A percentile compares a stretch with the other conserved stretches of the same genome.
Evolutionary conservation across 2,888 invertebrate genomes (phyloP).

Genomic region (Pediacus dermestoides): DNA sequence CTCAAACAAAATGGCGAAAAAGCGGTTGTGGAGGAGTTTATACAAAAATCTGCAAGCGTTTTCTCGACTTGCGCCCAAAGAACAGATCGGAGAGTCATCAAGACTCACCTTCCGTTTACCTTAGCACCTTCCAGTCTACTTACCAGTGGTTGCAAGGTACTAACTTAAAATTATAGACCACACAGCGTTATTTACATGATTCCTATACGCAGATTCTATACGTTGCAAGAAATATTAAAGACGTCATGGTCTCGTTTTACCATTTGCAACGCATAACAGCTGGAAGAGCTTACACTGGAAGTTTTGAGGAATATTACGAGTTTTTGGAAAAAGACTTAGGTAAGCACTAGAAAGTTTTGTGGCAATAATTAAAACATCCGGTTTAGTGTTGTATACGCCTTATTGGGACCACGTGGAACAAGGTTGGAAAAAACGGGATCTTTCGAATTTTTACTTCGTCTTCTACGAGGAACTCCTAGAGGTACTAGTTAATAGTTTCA

Average conservation of each 20-base stretch:
- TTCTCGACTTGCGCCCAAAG: no score
- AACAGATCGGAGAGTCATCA: no score
- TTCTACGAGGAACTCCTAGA: slow-evolving; percentile 71
- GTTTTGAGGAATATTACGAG: slow-evolving; percentile 55
- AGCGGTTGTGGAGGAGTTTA: no score
- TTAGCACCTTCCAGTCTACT: no score
- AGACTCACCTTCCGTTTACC: no score
- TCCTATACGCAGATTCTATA: slow-evolving; percentile 78
- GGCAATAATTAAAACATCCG: background rate
- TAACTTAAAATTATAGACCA: no score
- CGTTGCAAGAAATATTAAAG: slow-evolving; percentile 78
- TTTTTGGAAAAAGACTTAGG: slow-evolving; percentile 61
- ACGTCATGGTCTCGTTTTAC: slow-evolving; percentile 75
- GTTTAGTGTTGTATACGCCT: slow-evolving; percentile 48
- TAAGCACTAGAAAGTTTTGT: slow-evolving; percentile 47
- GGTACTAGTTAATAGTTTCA: no score
- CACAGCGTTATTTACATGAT: no score
- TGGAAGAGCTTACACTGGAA: slow-evolving; percentile 3
- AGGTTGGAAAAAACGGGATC: slow-evolving; percentile 61
- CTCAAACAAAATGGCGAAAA: no score
- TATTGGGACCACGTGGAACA: slow-evolving; percentile 72
- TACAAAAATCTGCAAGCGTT: no score
- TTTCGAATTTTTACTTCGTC: slow-evolving; percentile 66
- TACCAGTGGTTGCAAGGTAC: no score
- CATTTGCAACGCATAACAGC: slow-evolving; percentile 55